Evolutionary conservation across 2,113 vertebrate genomes (phyloP), one percentile per base, ranked within the genome.

Genomic region (Rutilus rutilus): DNA sequence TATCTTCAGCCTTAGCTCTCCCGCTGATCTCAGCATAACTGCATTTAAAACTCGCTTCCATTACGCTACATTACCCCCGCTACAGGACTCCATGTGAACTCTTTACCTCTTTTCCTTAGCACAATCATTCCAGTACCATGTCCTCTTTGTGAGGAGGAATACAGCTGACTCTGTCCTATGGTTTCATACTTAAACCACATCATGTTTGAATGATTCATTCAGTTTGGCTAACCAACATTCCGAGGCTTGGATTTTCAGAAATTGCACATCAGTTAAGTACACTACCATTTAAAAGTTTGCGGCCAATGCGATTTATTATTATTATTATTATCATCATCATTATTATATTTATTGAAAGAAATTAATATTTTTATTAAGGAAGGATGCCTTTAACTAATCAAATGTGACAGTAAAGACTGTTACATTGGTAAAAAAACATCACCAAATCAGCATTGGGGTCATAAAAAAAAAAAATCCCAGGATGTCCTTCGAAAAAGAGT

Each of bases 11-110:
- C 83, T 86, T 69, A 23, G 77, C 47, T 87, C 47, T 85, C 54
- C 86, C 4, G 89, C 91, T 93, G 90, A 93, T 89, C 90, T 94
- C 91, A 92, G 92, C 91, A 89, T 79, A 88, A 81, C 78, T 64
- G 39, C 75, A 86, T 82, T 90, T 92, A 85, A 87, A 65, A 82
- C 79, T 52, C 71, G 27, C 60, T 82, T 75, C 21, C 30, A 54
- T n/a, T 71, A 71, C 25, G 65, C 81, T 71, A 73, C 87, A 88
- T 87, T 85, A 80, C 9, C n/a, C 74, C 39, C 54, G n/a, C 36
- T 36, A 25, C 27, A 12, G 25, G 25, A 75, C 80, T 67, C 45
- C 47, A 54, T 23, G 71, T 64, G 67, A 81, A 86, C 39, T 50
- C 39, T 73, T 50, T 23, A 47, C 6, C 78, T 47, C 47, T 42